A percentile compares a stretch with the other conserved stretches of the same genome.
Evolutionary conservation across 2,888 invertebrate species (phyloP).

Genomic region (Agonopterix alstromeriana): DNA sequence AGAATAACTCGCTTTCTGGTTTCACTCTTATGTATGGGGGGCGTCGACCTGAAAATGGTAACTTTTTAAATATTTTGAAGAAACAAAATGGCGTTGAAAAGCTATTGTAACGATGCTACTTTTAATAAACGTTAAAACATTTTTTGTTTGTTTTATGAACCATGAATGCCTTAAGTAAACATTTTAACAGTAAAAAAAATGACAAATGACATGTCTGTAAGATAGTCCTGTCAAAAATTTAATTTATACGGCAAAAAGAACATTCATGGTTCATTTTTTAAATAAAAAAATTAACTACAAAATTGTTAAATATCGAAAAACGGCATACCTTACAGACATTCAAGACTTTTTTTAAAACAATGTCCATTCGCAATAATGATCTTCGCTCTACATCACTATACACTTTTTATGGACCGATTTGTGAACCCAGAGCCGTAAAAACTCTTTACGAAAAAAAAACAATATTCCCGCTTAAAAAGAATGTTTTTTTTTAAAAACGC

Average conservation of each 20-base stretch:
- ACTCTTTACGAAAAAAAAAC: constrained; percentile 5
- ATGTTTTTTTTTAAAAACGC: background rate
- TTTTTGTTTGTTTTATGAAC: constrained; percentile 31
- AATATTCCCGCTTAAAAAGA: background rate
- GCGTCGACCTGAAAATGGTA: constrained; percentile 36
- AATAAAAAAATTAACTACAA: constrained; percentile 19
- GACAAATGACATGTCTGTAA: constrained; percentile 68
- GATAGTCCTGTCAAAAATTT: constrained; percentile 40
- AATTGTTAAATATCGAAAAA: constrained; percentile 36
- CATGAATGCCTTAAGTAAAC: constrained; percentile 50
- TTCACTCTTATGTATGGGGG: constrained; percentile 50
- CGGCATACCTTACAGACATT: constrained; percentile 77
- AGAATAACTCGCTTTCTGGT: constrained; percentile 63
- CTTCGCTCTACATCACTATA: constrained; percentile 39
- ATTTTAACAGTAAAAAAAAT: constrained; percentile 18
- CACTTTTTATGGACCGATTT: constrained; percentile 13
- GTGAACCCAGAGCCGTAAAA: background rate
- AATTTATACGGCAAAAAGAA: constrained; percentile 22
- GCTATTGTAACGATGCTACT: background rate
- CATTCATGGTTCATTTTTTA: constrained; percentile 64
- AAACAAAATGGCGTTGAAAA: background rate
- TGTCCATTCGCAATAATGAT: constrained; percentile 70
- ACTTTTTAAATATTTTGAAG: background rate
- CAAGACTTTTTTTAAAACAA: constrained; percentile 37
- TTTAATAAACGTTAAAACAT: too few species aligned